A percentile compares a stretch with the other conserved stretches of the same genome.
These are phyloP conservation scores for Eidolon helvum DNA, from an alignment of 2,113 vertebrate genomes.

Conservation along the genomic window DNA sequence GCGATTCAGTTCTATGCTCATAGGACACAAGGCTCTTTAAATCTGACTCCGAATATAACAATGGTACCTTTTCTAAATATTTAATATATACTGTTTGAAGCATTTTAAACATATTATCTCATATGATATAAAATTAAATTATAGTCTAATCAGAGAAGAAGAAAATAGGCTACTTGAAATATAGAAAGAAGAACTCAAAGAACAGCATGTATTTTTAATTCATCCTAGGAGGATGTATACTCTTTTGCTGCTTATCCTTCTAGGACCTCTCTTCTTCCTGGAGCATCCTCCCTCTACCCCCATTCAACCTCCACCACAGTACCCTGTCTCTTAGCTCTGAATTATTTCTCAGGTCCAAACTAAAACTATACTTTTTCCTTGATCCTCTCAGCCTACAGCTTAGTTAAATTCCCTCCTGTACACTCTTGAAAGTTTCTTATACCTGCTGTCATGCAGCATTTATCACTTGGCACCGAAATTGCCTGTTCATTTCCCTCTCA, in stretches of 20 bases:
- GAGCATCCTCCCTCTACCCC: background rate
- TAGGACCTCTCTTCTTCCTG: background rate
- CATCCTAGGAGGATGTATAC: background rate
- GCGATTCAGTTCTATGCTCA: background rate
- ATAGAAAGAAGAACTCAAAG: background rate
- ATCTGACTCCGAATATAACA: background rate
- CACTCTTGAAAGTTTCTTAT: background rate
- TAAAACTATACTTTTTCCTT: background rate
- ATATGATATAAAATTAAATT: background rate
- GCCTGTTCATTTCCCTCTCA: background rate
- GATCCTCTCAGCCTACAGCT: background rate
- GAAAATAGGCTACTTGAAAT: background rate
- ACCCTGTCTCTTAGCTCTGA: background rate
- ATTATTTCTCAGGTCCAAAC: background rate
- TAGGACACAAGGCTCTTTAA: background rate
- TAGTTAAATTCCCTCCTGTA: background rate
- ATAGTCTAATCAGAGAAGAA: background rate
- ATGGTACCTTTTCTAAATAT: background rate
- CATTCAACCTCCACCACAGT: background rate
- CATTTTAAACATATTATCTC: background rate
- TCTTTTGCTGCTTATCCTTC: background rate
- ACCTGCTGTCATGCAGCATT: background rate
- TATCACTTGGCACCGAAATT: background rate
- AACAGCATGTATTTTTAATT: background rate
- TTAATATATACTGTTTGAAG: background rate